Evolutionary conservation across 2,113 vertebrate species (phyloP).

Genomic region (Petrocephalus microphthalmus): DNA sequence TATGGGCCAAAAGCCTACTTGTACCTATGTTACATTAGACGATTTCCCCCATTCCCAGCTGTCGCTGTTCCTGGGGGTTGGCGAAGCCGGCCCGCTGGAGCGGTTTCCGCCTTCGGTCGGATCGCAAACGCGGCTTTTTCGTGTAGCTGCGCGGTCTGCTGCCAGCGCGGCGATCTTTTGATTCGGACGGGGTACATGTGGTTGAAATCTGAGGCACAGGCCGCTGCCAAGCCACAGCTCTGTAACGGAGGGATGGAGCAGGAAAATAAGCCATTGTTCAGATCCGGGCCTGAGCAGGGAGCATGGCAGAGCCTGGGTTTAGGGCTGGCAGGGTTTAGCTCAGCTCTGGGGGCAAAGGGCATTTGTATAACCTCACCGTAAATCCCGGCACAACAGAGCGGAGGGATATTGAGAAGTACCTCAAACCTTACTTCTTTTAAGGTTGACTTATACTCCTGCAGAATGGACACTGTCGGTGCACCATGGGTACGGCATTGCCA

Average conservation of each 20-base stretch:
- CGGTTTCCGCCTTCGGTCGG: conserved; percentile 74
- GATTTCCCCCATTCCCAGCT: neutral
- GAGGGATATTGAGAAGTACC: neutral
- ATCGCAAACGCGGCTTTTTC: conserved; percentile 65
- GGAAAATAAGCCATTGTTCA: conserved; percentile 84
- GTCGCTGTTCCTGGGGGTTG: neutral
- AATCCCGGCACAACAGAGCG: conserved; percentile 34
- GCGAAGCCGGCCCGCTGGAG: conserved; percentile 49
- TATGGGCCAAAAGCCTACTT: neutral
- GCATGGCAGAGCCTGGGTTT: neutral
- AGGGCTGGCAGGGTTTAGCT: conserved; percentile 35
- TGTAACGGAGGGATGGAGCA: conserved; percentile 71
- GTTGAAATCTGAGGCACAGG: conserved; percentile 83
- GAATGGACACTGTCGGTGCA: neutral
- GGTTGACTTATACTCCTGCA: neutral
- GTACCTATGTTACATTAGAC: conserved; percentile 12
- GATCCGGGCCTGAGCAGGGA: conserved; percentile 56
- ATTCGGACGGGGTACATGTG: conserved; percentile 88
- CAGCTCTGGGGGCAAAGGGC: conserved; percentile 49
- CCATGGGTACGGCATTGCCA: neutral
- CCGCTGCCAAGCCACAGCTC: conserved; percentile 82
- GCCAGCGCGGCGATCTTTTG: conserved; percentile 80
- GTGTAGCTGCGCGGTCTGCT: conserved; percentile 69
- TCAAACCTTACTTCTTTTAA: neutral
- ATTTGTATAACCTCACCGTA: conserved; percentile 47